Evolutionary conservation across 2,113 vertebrate genomes (phyloP).

Genomic region (Nerophis ophidion): DNA sequence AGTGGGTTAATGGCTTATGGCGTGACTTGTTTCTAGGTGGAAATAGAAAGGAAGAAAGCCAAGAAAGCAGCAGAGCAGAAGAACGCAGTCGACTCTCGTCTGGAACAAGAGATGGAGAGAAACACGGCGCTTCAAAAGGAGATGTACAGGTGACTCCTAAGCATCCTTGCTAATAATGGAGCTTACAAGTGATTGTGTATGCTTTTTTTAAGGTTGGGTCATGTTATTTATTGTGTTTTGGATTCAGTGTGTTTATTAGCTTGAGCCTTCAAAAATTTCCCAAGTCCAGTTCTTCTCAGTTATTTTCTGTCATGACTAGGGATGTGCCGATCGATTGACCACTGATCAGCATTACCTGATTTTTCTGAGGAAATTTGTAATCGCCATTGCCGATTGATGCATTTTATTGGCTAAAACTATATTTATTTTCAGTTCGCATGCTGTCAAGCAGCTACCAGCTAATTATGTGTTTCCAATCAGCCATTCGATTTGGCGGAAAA

Average conservation of each 20-base stretch:
- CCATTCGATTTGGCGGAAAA: no score
- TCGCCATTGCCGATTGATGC: no score
- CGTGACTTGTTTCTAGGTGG: conserved; percentile 64
- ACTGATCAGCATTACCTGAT: no score
- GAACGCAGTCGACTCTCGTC: conserved; percentile 68
- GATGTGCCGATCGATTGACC: no score
- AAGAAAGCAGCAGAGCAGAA: conserved; percentile 80
- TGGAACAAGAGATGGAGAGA: conserved; percentile 86
- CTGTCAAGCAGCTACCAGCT: no score
- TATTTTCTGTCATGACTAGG: no score
- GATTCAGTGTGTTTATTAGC: not conserved
- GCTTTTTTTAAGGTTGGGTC: not conserved
- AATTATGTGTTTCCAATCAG: no score
- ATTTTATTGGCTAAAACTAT: no score
- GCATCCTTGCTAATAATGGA: not conserved
- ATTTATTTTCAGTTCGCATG: no score
- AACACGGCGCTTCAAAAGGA: conserved; percentile 84
- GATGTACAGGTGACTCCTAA: conserved; percentile 75
- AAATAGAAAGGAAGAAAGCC: conserved; percentile 79
- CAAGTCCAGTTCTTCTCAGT: no score
- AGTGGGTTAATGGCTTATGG: not conserved
- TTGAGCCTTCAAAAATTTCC: not conserved
- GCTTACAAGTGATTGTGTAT: not conserved
- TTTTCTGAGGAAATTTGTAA: no score
- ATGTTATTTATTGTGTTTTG: not conserved